Evolutionary conservation across 2,797 vertebrate species (phyloP).

Genomic region (Hirundo rustica): DNA sequence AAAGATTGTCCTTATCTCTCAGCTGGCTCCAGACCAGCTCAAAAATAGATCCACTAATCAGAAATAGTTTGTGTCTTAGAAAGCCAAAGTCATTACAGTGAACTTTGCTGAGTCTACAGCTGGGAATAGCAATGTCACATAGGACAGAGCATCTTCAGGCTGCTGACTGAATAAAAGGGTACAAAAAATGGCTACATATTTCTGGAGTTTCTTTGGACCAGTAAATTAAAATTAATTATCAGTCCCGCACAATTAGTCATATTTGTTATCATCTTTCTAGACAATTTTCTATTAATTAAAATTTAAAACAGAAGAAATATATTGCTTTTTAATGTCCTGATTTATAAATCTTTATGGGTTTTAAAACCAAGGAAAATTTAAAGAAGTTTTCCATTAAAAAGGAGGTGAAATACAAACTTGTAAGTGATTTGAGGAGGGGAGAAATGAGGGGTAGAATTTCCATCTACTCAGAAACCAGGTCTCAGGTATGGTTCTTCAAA

Average conservation of each 20-base stretch:
- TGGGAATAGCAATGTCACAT: not conserved
- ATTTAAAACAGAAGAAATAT: not conserved
- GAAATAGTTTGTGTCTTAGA: not conserved
- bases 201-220: not conserved
- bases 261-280: not conserved
- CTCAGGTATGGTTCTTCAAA: not conserved
- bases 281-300: not conserved
- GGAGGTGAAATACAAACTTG: not conserved
- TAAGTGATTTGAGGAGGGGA: fast-evolving
- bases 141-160: not conserved
- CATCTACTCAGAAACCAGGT: not conserved
- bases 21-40: not conserved
- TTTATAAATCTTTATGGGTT: not conserved
- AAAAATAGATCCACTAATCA: not conserved
- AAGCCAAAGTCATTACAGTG: not conserved
- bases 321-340: not conserved
- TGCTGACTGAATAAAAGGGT: not conserved
- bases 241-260: not conserved
- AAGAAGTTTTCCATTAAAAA: not conserved
- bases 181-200: not conserved
- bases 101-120: not conserved
- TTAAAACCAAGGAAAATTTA: not conserved
- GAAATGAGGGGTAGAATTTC: fast-evolving
- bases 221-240: not conserved
- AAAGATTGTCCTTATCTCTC: not conserved